phyloP scores from a whole-genome alignment of 2,113 vertebrate genomes.

The Merops nubicus region DNA sequence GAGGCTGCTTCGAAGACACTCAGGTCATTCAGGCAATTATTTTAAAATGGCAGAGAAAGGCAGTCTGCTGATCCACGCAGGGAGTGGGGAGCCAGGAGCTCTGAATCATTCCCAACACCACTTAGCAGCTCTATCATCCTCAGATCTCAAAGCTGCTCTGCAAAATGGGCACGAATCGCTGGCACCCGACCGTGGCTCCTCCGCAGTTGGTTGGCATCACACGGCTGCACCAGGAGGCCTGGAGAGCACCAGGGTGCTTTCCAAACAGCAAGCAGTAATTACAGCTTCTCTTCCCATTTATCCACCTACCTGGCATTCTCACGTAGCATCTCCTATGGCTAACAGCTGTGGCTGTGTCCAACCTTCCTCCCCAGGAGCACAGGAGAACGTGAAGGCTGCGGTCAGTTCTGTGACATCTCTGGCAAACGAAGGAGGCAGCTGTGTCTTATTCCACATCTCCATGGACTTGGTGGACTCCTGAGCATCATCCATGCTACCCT shows the following conservation, averaged over 20 bases:
- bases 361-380: neutral
- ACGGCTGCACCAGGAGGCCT: slow-evolving; percentile 2
- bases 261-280: neutral
- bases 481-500: neutral
- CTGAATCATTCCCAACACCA: slow-evolving; percentile 59
- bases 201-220: slow-evolving; percentile 1
- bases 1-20: slow-evolving; percentile 25
- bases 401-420: neutral
- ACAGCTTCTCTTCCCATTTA: neutral
- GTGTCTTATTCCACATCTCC: neutral
- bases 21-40: slow-evolving; percentile 38
- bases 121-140: slow-evolving; percentile 28
- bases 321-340: neutral
- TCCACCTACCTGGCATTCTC: slow-evolving; percentile 31
- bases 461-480: neutral
- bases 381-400: neutral
- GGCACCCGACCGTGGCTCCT: slow-evolving; percentile 39
- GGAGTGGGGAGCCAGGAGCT: slow-evolving; percentile 27
- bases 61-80: neutral
- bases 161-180: slow-evolving; percentile 46
- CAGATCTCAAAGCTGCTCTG: slow-evolving; percentile 31
- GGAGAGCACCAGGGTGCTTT: slow-evolving; percentile 39
- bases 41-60: slow-evolving; percentile 50
- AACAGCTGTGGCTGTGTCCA: neutral
- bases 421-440: neutral